Evolutionary conservation across 2,797 vertebrate genomes (phyloP), one percentile per base, ranked within the genome.

Genomic region (Chaunax sp.): DNA sequence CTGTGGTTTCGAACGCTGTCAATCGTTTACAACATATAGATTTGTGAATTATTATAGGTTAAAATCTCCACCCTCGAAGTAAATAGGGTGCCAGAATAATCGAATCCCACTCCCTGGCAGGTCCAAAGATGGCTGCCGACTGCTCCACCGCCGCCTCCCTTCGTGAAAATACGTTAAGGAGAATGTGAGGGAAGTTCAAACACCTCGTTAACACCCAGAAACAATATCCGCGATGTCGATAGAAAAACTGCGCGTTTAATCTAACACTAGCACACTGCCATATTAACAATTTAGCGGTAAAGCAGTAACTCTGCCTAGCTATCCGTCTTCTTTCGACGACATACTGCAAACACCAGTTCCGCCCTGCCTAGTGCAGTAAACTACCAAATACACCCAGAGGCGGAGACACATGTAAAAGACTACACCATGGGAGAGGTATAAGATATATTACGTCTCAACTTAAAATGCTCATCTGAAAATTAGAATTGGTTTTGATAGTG

Each of bases 61-160:
- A 79, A 91, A 92, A 91, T 91, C 89, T 90, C 91, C 93, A 93
- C 90, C 90, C 92, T 92, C 89, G 81, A 88, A 91, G 89, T 93
- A 85, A 83, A 81, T 83, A 73, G 87, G 88, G 87, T 85, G 90
- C 89, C 91, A 82, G 83, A 80, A 69, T 37, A 84, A 85, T 87
- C 87, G 77, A 71, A 75, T 91, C 87, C 87, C 91, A 90, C 87
- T 90, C 86, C 90, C 87, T 89, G 86, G 80, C 87, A 83, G 82
- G 64, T 90, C 81, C 86, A 90, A 95, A 95, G 92, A 95, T 95
- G 94, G 94, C 94, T 81, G 93, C 92, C 92, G 90, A 81, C 67
- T 75, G 84, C 73, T 92, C 82, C 86, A 61, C 90, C 85, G 90
- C 84, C 91, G 87, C 93, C 91, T 93, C 91, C 87, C 90, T 91